Conservation (phyloP, 2,888 invertebrate genomes). For the Dryobotodes eremita region DNA sequence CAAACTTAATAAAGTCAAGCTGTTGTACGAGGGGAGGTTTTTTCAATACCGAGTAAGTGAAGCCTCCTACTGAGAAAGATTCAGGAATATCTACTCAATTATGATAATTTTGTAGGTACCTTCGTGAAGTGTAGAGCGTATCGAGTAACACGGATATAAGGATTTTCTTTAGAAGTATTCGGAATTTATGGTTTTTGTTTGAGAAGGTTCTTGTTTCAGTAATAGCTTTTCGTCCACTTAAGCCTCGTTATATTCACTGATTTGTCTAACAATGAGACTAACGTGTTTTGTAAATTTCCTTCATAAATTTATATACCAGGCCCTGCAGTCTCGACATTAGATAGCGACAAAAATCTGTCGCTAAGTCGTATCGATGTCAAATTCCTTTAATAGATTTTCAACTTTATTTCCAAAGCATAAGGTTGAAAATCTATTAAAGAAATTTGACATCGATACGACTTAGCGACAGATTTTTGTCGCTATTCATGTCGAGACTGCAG, state of each 20-base stretch:
- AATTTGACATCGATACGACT: too few species aligned
- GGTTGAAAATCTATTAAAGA: too few species aligned
- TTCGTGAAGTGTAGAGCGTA: constrained; percentile 27
- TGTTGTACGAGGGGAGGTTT: constrained; percentile 50
- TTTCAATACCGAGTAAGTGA: constrained; percentile 47
- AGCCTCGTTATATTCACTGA: neutral
- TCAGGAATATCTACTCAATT: constrained; percentile 58
- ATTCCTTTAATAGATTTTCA: too few species aligned
- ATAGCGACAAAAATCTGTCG: too few species aligned
- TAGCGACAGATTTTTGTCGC: too few species aligned
- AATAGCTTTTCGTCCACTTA: neutral
- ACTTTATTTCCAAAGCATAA: too few species aligned
- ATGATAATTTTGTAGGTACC: constrained; percentile 64
- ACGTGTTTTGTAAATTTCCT: neutral
- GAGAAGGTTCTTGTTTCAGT: neutral
- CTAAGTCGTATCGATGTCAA: too few species aligned
- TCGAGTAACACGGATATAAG: constrained; percentile 18
- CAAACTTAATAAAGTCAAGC: constrained; percentile 55
- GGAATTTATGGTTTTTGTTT: constrained; percentile 16
- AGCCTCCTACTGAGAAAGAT: constrained; percentile 26
- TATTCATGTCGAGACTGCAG: too few species aligned
- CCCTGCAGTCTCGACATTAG: too few species aligned
- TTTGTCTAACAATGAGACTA: neutral
- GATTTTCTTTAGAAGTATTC: constrained; percentile 28
- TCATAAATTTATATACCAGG: too few species aligned